phyloP scores from a whole-genome alignment of 2,888 invertebrate species.

The Drosophila crucigera region DNA sequence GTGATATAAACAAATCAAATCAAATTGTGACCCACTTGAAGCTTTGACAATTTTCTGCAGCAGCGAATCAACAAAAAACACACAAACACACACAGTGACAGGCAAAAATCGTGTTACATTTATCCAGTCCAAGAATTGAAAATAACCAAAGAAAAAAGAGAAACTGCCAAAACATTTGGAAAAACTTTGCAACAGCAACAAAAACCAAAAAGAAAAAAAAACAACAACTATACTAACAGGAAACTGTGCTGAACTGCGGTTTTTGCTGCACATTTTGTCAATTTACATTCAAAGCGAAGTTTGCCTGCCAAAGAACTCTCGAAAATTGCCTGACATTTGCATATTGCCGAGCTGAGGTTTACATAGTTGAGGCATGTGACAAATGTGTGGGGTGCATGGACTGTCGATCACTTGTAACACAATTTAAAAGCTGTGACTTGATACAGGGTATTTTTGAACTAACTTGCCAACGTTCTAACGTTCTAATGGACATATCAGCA shows the following conservation, averaged over 20 bases:
- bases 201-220: not conserved
- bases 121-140: constrained; percentile 7
- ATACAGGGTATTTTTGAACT: not conserved
- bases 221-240: constrained; percentile 9
- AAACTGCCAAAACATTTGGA: constrained; percentile 27
- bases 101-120: constrained; percentile 45
- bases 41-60: constrained; percentile 53
- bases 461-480: not conserved
- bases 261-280: constrained; percentile 40
- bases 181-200: constrained; percentile 14
- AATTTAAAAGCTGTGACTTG: not conserved
- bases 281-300: constrained; percentile 40
- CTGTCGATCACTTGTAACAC: not conserved
- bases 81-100: constrained; percentile 34
- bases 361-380: not conserved
- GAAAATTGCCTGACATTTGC: constrained; percentile 53
- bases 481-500: not conserved
- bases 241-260: constrained; percentile 37
- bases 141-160: constrained; percentile 13
- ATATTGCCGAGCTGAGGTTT: constrained; percentile 35
- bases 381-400: constrained; percentile 14
- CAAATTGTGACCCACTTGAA: constrained; percentile 70
- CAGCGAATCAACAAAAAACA: constrained; percentile 24
- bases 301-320: constrained; percentile 39
- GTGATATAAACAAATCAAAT: constrained; percentile 75